Evolutionary conservation across 2,888 invertebrate genomes (phyloP), one percentile per base, ranked within the genome.

Genomic region (Pseudanteris insignis): DNA sequence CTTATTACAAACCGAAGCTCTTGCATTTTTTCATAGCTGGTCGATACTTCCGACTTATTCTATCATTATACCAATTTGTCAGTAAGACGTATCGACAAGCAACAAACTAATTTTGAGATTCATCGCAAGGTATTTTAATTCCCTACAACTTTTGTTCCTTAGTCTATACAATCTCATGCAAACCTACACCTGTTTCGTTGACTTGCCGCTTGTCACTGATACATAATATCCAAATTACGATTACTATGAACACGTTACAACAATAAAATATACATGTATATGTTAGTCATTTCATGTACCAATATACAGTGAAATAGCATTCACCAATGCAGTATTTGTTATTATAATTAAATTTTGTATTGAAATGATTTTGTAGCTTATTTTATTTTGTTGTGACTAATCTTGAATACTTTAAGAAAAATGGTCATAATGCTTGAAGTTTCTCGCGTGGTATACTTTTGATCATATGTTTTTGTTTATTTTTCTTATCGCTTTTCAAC

Each of bases 211-310:
- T 58, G 33, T 41, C 62, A 63, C 59, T 63, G 61, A 60, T 67
- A 59, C 50, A 57, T 63, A 61, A 67, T 48, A 65, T 63, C 53
- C 66, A 67, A 70, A 46, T 67, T 67, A 64, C 63, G 63, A 69
- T 71, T 67, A 67, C 66, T 74, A 73, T 73, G 70, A 75, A 71
- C 73, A 75, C 72, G 68, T 73, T 69, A 72, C 67, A 70, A 74
- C 74, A 68, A 70, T 73, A 75, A 75, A 74, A 72, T 74, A 72
- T 72, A 71, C 64, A 64, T 54, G 37, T 54, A 48, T 60, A 60
- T 11, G 44, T 68, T 58, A 70, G 65, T 69, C 67, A 68, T 68
- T 72, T 70, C 69, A 72, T 63, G 64, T 69, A 71, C 67, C 64
- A 63, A 62, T 60, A 65, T 65, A 60, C 50, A 58, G 63, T 65